Conservation (phyloP, 2,797 vertebrate genomes). For the Fistularia commersonii region DNA sequence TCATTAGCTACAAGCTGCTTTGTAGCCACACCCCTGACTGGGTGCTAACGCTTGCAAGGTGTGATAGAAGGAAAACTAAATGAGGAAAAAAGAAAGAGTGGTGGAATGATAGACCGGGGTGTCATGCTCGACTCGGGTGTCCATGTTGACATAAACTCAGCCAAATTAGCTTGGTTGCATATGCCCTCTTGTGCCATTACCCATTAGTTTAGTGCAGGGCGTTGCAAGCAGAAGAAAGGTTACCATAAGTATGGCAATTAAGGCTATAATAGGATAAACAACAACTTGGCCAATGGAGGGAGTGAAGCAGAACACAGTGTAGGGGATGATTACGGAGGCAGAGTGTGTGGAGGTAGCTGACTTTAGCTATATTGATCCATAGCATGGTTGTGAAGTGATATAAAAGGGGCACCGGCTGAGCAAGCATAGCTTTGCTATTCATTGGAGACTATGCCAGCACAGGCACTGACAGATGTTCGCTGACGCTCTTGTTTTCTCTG, state of each 20-base stretch:
- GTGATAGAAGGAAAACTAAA: constrained; percentile 27
- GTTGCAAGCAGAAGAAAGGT: constrained; percentile 62
- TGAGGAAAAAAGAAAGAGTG: constrained; percentile 18
- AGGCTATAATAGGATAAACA: constrained; percentile 74
- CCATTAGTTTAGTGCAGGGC: constrained; percentile 63
- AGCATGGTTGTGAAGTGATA: constrained; percentile 36
- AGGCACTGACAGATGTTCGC: constrained; percentile 33
- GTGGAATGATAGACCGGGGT: constrained; percentile 53
- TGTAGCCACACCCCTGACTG: constrained; percentile 30
- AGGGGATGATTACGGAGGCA: constrained; percentile 57
- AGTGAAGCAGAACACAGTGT: constrained; percentile 56
- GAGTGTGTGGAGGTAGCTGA: constrained; percentile 50
- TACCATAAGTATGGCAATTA: constrained; percentile 74
- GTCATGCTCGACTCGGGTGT: constrained; percentile 51
- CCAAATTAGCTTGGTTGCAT: constrained; percentile 63
- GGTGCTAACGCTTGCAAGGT: constrained; percentile 39
- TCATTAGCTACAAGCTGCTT: constrained; percentile 72
- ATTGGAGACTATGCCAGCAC: constrained; percentile 33
- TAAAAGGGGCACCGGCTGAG: constrained; percentile 56
- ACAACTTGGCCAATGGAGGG: constrained; percentile 64
- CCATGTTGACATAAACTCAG: constrained; percentile 52
- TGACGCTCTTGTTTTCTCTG: constrained; percentile 1
- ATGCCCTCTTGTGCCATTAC: constrained; percentile 60
- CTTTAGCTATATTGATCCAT: constrained; percentile 63
- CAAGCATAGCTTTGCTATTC: constrained; percentile 26